Evolutionary conservation across 2,888 invertebrate species (phyloP).

Genomic region (Plagodis dolabraria): DNA sequence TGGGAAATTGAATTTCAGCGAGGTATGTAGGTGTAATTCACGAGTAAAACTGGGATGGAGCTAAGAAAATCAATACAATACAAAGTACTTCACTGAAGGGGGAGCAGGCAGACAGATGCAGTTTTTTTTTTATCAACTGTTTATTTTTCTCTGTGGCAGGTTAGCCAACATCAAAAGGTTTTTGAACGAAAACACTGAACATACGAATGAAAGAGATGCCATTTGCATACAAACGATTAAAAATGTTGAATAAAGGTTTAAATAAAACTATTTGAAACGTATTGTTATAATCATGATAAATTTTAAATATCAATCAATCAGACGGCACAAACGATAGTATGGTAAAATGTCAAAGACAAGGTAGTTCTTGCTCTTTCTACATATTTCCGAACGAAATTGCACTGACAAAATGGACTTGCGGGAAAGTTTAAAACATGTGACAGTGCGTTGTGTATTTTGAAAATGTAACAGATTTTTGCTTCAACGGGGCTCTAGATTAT

Average conservation of each 20-base stretch:
- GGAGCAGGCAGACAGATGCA: slow-evolving; percentile 13
- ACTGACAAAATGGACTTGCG: neutral
- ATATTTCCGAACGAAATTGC: slow-evolving; percentile 7
- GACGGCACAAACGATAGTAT: no score
- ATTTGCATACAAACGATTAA: no score
- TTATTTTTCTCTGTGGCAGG: slow-evolving; percentile 21
- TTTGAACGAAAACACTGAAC: slow-evolving; percentile 10
- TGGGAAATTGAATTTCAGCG: slow-evolving; percentile 35
- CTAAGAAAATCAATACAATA: slow-evolving; percentile 77
- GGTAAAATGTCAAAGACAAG: no score
- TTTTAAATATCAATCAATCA: no score
- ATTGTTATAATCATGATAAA: no score
- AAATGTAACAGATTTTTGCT: no score
- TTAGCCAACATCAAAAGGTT: slow-evolving; percentile 5
- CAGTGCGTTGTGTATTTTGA: neutral
- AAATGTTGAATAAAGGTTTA: no score
- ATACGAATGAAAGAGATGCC: no score
- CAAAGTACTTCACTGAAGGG: neutral
- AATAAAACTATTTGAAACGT: no score
- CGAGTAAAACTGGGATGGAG: slow-evolving; percentile 56
- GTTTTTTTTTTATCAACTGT: slow-evolving; percentile 67
- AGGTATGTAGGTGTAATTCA: slow-evolving; percentile 48
- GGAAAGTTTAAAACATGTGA: slow-evolving; percentile 11
- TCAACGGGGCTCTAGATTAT: no score
- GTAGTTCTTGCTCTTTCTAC: neutral